Evolutionary conservation across 2,888 invertebrate genomes (phyloP).

Genomic region (Gasteruption jaculator): DNA sequence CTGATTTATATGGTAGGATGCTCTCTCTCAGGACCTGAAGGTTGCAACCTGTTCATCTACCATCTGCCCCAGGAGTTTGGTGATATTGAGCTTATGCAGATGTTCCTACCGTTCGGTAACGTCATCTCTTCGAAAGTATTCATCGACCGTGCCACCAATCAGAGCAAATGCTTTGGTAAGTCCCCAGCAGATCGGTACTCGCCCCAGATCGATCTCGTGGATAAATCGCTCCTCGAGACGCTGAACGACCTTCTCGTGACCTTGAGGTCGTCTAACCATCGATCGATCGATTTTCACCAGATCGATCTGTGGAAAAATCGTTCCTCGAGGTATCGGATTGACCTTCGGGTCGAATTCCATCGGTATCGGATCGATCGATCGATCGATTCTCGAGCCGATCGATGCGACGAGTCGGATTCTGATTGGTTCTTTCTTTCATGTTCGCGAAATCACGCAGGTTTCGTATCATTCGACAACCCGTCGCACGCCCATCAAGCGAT

Average conservation of each 20-base stretch:
- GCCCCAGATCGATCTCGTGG: too few species aligned
- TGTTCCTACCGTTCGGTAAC: constrained; percentile 99
- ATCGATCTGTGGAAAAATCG: too few species aligned
- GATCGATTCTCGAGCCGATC: too few species aligned
- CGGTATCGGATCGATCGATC: too few species aligned
- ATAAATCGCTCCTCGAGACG: too few species aligned
- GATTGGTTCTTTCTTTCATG: constrained; percentile 23
- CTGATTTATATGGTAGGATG: constrained; percentile 67
- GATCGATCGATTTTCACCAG: too few species aligned
- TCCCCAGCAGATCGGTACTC: constrained; percentile 31
- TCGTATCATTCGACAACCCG: constrained; percentile 99
- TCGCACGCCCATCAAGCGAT: constrained; percentile 97
- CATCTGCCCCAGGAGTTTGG: constrained; percentile 99
- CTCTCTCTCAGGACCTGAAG: constrained; percentile 97
- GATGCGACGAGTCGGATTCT: too few species aligned
- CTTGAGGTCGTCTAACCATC: too few species aligned
- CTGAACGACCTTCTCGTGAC: too few species aligned
- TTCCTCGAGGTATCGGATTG: too few species aligned
- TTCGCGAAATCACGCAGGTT: constrained; percentile 67
- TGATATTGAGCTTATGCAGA: constrained; percentile 98
- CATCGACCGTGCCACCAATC: constrained; percentile 99
- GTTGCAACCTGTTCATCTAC: constrained; percentile 99
- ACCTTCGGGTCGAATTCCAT: too few species aligned
- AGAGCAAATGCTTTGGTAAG: constrained; percentile 99
- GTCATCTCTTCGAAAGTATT: constrained; percentile 99